Base-by-base conservation (phyloP, 2,888 invertebrate genomes). In the Limnephilus auricula region DNA sequence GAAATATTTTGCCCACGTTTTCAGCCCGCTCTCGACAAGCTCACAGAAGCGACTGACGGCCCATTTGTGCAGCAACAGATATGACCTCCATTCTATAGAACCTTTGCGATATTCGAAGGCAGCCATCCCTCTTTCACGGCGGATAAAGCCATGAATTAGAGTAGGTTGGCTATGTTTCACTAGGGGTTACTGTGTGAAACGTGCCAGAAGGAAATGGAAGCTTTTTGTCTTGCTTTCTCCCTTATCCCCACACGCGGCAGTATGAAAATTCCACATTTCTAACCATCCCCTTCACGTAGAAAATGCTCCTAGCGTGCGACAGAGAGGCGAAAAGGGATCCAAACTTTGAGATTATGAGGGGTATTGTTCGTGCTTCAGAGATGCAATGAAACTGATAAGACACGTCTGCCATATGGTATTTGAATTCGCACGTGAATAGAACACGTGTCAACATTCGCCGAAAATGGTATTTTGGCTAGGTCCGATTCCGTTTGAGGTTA, bases 1-100 rank as follows among this genome's bases (percentile, higher is more conserved):
- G 30, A 45, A 85, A 4, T n/a, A 25, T 80, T 37, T 32, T 31
- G 65, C 85, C 0, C 13, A 15, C 85, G 85, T 4, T 40, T 12
- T 18, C 86, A 25, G 87, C 37, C 92, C 90, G 91, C 45, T 89
- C 88, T 78, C 85, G 50, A 79, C 30, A 79, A 88, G 91, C 88
- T 87, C 92, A 65, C 88, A 87, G 89, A 90, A 91, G 90, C 91
- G 91, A 92, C 92, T 92, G 92, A 91, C 91, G 89, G 65, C 91
- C 65, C 91, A 91, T 91, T 91, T 92, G 92, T 92, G 91, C 92
- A 91, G 92, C 92, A 92, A 92, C 92, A 92, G 92, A 92, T 92
- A 92, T 91, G 91, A 90, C 86, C 90, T 82, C 91, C 78, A 89
- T 88, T 87, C 88, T 40, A 79, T 88, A 83, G 34, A 87, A 65